phyloP scores from a whole-genome alignment of 2,113 vertebrate genomes.

The Gopherus flavomarginatus region DNA sequence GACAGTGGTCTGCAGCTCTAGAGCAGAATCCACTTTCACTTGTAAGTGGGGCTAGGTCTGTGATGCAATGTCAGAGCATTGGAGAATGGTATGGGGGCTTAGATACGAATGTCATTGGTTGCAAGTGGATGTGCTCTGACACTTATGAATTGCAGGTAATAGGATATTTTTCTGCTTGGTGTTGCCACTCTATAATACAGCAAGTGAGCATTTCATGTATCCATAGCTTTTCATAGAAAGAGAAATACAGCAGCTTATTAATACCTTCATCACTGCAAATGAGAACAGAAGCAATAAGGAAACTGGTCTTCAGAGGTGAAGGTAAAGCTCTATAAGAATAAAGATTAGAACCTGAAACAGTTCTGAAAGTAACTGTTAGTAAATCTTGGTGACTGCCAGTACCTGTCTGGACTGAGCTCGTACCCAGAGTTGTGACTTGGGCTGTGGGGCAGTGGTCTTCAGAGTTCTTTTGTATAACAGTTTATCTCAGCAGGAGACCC shows the following conservation, averaged over 20 bases:
- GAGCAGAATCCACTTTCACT: background rate
- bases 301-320: background rate
- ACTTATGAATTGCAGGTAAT: background rate
- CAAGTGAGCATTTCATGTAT: background rate
- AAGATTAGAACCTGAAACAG: background rate
- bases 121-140: background rate
- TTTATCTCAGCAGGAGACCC: background rate
- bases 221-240: constrained; percentile 3
- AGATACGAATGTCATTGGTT: background rate
- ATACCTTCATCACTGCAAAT: background rate
- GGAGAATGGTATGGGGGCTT: background rate
- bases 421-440: background rate
- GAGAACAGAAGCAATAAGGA: background rate
- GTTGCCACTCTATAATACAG: background rate
- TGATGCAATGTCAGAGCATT: background rate
- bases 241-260: constrained; percentile 40
- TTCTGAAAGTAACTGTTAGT: background rate
- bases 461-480: background rate
- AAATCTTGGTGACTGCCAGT: background rate
- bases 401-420: background rate
- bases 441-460: background rate
- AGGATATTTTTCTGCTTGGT: too few relatives aligned
- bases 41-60: background rate
- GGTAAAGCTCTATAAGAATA: background rate
- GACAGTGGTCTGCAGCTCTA: background rate